Evolutionary conservation across 2,888 invertebrate genomes (phyloP).

Genomic region (Bursaphelenchus okinawaensis): DNA sequence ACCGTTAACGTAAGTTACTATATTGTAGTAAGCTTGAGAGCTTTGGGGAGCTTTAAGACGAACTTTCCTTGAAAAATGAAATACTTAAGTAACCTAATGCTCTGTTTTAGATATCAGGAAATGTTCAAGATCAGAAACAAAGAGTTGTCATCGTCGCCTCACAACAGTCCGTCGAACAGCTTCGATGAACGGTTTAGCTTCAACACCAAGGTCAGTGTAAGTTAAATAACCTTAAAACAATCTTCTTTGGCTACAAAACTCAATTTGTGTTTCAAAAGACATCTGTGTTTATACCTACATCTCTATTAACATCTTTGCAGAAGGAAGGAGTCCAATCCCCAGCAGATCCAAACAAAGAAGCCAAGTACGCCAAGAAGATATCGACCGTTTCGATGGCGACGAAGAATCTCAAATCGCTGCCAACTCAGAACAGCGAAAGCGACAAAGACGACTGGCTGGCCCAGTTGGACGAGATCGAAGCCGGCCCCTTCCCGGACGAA

Average conservation of each 20-base stretch:
- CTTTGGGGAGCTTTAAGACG: too few species aligned
- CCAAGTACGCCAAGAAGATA: slow-evolving; percentile 9
- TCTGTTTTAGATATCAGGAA: slow-evolving; percentile 41
- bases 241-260: neutral
- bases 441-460: neutral
- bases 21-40: neutral
- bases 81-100: neutral
- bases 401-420: slow-evolving; percentile 6
- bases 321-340: too few species aligned
- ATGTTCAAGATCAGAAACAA: slow-evolving; percentile 52
- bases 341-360: too few species aligned
- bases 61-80: too few species aligned
- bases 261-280: too few species aligned
- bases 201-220: neutral
- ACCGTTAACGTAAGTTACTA: slow-evolving; percentile 40
- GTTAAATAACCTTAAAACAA: neutral
- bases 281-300: too few species aligned
- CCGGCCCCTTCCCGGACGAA: slow-evolving; percentile 16
- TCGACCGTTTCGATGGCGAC: slow-evolving; percentile 11
- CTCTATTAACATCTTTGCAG: too few species aligned
- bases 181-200: slow-evolving; percentile 35
- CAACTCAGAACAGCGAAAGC: slow-evolving; percentile 2
- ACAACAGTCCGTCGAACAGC: slow-evolving; percentile 39
- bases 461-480: neutral
- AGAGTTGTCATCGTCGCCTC: slow-evolving; percentile 45